phyloP scores from a whole-genome alignment of 2,797 vertebrate species.

The Florisuga fusca region DNA sequence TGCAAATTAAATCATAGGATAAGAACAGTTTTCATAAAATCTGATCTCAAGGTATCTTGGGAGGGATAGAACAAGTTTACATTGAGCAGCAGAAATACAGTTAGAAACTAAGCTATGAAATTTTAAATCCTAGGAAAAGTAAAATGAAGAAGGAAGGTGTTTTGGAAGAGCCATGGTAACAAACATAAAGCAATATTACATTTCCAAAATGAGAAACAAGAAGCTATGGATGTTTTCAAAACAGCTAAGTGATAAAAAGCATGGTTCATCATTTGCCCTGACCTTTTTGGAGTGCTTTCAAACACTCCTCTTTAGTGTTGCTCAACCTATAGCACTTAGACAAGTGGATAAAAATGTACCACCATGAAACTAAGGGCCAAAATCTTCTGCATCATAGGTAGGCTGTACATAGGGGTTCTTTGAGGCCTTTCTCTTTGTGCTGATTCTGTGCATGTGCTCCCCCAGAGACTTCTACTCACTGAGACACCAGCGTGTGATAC shows the following conservation, averaged over 20 bases:
- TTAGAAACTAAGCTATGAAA: background rate
- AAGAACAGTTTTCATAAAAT: constrained; percentile 7
- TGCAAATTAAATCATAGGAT: background rate
- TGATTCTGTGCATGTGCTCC: background rate
- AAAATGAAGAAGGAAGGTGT: background rate
- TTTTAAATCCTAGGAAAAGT: background rate
- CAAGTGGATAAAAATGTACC: background rate
- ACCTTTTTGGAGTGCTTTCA: background rate
- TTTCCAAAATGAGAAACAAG: background rate
- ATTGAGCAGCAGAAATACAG: background rate
- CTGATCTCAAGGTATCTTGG: background rate
- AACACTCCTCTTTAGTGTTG: background rate
- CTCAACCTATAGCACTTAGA: background rate
- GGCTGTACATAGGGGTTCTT: background rate
- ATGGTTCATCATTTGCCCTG: background rate
- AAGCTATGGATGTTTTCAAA: background rate
- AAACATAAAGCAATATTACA: background rate
- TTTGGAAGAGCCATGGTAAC: background rate
- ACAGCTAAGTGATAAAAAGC: background rate
- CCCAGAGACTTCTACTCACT: background rate
- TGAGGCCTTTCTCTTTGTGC: background rate
- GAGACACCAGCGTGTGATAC: background rate
- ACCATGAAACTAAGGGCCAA: background rate
- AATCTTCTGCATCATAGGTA: background rate
- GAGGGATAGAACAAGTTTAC: background rate